Percentiles rank a stretch among this genome's conserved stretches.
These are phyloP conservation scores for Bombus fervidus DNA, from an alignment of 1,140 invertebrate genomes.

Conservation along the genomic window DNA sequence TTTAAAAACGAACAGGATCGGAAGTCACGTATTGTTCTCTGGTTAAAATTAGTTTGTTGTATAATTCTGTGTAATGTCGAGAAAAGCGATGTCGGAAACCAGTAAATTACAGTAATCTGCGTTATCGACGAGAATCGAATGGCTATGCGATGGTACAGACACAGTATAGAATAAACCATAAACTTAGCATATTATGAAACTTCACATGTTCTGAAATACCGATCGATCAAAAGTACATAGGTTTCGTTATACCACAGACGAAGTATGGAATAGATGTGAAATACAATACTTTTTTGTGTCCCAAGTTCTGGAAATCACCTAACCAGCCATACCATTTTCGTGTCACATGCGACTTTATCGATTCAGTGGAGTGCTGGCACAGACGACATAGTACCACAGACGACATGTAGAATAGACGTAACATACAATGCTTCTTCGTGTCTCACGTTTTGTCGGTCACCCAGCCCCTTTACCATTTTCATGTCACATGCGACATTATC, in stretches of 20 bases:
- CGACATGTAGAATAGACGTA: background rate
- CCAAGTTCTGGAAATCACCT: no score
- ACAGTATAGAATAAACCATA: background rate
- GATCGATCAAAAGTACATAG: background rate
- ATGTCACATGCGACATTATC: background rate
- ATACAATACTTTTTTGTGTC: background rate
- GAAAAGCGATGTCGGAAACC: no score
- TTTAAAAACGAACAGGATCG: no score
- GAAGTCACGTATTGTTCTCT: background rate
- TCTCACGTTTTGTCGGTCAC: background rate
- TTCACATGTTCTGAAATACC: background rate
- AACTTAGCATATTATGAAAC: background rate
- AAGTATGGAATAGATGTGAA: background rate
- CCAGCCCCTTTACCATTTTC: no score
- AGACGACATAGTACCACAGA: background rate
- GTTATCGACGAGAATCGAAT: slow-evolving; percentile 24
- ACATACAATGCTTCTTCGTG: background rate
- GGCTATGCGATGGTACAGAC: background rate
- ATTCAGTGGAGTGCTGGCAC: no score
- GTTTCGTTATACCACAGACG: background rate
- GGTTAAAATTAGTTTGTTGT: background rate
- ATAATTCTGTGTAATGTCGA: background rate
- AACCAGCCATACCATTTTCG: no score
- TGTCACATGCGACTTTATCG: background rate
- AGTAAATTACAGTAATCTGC: background rate